These are phyloP conservation scores for Chamaea fasciata DNA, from an alignment of 2,113 vertebrate species.

Conservation along the genomic window DNA sequence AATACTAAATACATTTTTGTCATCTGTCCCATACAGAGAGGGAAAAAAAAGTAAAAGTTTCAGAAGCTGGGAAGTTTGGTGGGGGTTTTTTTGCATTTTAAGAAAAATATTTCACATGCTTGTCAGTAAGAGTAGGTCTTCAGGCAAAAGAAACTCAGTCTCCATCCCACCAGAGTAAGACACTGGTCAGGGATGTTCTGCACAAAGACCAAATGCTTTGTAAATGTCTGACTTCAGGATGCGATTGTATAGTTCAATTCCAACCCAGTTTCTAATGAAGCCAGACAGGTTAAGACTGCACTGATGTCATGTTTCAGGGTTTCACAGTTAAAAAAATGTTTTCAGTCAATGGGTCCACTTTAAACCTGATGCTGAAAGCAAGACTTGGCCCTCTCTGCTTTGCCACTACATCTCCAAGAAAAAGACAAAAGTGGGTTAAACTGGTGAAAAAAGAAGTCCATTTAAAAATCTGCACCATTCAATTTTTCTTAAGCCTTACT, in stretches of 20 bases:
- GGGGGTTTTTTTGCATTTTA: not conserved
- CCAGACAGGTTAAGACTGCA: not conserved
- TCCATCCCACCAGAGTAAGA: not conserved
- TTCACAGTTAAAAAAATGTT: not conserved
- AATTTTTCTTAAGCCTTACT: not conserved
- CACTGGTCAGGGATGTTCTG: not conserved
- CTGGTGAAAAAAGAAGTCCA: not conserved
- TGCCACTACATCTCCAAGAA: not conserved
- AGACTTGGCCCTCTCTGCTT: not conserved
- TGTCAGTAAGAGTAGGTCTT: not conserved
- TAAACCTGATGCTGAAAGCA: not conserved
- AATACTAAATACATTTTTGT: not conserved
- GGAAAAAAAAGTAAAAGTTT: not conserved
- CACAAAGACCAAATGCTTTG: not conserved
- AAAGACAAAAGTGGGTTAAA: not conserved
- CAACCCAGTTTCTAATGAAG: not conserved
- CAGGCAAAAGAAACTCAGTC: not conserved
- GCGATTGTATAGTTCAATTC: not conserved
- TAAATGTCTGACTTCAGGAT: not conserved
- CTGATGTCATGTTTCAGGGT: not conserved
- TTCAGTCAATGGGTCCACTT: not conserved
- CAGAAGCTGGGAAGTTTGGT: not conserved
- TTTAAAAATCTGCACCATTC: not conserved
- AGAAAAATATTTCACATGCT: not conserved
- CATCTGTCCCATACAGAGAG: not conserved